Percentiles rank a stretch among this genome's conserved stretches.
These are phyloP conservation scores for Helostoma temminkii DNA, from an alignment of 2,797 vertebrate species.

Conservation along the genomic window DNA sequence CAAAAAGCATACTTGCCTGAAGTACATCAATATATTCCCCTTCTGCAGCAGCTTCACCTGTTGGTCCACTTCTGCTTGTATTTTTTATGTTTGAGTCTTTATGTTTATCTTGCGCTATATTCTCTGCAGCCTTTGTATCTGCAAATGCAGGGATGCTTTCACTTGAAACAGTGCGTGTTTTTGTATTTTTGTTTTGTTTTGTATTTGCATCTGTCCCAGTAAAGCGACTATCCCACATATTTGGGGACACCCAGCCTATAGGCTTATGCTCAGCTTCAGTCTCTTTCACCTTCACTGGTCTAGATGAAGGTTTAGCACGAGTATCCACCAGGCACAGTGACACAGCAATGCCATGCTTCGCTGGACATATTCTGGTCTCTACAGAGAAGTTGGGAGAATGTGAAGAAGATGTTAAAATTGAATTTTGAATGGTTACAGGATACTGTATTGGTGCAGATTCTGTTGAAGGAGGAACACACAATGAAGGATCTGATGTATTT, in stretches of 20 bases:
- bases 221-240: slow-evolving; percentile 76
- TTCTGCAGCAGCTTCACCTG: slow-evolving; percentile 57
- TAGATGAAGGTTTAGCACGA: slow-evolving; percentile 51
- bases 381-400: slow-evolving; percentile 74
- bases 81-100: slow-evolving; percentile 35
- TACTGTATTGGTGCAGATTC: slow-evolving; percentile 30
- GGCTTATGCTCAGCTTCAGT: slow-evolving; percentile 64
- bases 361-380: slow-evolving; percentile 84
- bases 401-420: slow-evolving; percentile 44
- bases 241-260: slow-evolving; percentile 78
- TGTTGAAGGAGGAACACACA: slow-evolving; percentile 29
- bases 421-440: slow-evolving; percentile 47
- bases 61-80: slow-evolving; percentile 16
- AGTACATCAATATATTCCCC: slow-evolving; percentile 90
- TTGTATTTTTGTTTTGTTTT: no score
- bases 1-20: slow-evolving; percentile 81
- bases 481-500: slow-evolving; percentile 22
- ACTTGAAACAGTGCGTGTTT: slow-evolving; percentile 49
- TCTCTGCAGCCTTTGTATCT: slow-evolving; percentile 34
- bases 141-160: neutral
- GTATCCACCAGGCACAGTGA: slow-evolving; percentile 81
- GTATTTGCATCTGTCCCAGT: slow-evolving; percentile 53
- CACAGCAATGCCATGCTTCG: slow-evolving; percentile 85
- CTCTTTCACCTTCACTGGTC: slow-evolving; percentile 81
- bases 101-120: slow-evolving; percentile 32